Evolutionary conservation across 2,113 vertebrate genomes (phyloP).

Genomic region (Forbesichthys papilliferus): DNA sequence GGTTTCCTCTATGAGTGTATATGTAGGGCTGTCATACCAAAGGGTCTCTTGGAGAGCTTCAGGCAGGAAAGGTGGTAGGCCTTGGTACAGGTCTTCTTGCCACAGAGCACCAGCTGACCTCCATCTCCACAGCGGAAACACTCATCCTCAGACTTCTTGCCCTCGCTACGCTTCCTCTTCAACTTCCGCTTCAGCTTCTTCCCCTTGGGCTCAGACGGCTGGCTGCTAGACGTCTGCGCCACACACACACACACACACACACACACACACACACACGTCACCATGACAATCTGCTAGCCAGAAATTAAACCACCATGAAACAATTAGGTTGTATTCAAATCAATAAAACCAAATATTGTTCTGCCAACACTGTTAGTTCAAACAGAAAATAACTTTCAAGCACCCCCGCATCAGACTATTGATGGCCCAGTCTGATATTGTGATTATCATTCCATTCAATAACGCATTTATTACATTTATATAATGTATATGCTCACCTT

Average conservation of each 20-base stretch:
- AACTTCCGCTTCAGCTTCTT: conserved; percentile 87
- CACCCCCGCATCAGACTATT: too few species aligned
- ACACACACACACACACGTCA: background rate
- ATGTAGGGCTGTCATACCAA: conserved; percentile 78
- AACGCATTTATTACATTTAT: too few species aligned
- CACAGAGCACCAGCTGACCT: conserved; percentile 92
- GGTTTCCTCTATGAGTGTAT: too few species aligned
- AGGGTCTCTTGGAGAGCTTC: conserved; percentile 91
- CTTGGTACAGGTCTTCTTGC: conserved; percentile 93
- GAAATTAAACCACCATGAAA: background rate
- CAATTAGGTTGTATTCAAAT: background rate
- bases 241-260: background rate
- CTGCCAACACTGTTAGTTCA: background rate
- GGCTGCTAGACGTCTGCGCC: conserved; percentile 77
- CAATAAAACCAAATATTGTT: background rate
- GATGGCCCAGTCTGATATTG: too few species aligned
- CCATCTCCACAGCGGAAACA: conserved; percentile 97
- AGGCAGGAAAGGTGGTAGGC: conserved; percentile 95
- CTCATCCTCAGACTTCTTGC: conserved; percentile 89
- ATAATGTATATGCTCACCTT: conserved; percentile 77
- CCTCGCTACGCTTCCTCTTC: conserved; percentile 74
- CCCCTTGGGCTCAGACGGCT: conserved; percentile 86
- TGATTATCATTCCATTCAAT: too few species aligned
- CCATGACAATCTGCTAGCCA: background rate
- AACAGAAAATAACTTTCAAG: background rate